phyloP scores from a whole-genome alignment of 2,113 vertebrate species.

The Ammodramus savannarum region DNA sequence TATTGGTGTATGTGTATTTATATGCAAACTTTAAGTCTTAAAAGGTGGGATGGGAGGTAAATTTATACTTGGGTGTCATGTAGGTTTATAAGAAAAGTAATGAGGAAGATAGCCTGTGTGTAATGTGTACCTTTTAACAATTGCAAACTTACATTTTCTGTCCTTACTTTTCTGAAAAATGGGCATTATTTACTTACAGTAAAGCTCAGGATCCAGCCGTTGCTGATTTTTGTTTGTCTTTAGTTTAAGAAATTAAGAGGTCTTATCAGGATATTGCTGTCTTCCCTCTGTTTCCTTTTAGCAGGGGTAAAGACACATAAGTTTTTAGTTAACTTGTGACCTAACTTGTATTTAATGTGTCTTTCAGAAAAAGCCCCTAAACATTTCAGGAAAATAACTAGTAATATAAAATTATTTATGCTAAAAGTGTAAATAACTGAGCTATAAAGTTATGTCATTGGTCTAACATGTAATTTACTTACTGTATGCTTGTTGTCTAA shows the following conservation, averaged over 20 bases:
- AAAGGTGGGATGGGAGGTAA: neutral
- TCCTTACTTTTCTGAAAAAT: neutral
- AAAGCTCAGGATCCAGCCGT: neutral
- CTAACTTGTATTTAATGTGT: neutral
- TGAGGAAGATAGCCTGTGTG: neutral
- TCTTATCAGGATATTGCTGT: neutral
- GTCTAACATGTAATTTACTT: neutral
- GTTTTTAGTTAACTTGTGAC: neutral
- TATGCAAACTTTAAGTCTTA: neutral
- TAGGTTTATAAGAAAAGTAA: neutral
- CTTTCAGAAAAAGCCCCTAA: neutral
- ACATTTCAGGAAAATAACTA: neutral
- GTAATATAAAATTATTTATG: neutral
- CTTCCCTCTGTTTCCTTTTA: neutral
- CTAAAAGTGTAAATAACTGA: neutral
- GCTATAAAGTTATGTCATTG: neutral
- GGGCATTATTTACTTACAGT: neutral
- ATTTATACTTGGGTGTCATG: neutral
- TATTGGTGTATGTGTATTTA: neutral
- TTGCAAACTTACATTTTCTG: neutral
- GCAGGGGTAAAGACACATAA: rapidly evolving
- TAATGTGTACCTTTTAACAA: neutral
- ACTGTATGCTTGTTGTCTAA: neutral
- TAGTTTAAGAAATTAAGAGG: neutral
- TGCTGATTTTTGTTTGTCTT: neutral